Base-by-base conservation (phyloP, 2,797 vertebrate species). In the Chanos chanos region DNA sequence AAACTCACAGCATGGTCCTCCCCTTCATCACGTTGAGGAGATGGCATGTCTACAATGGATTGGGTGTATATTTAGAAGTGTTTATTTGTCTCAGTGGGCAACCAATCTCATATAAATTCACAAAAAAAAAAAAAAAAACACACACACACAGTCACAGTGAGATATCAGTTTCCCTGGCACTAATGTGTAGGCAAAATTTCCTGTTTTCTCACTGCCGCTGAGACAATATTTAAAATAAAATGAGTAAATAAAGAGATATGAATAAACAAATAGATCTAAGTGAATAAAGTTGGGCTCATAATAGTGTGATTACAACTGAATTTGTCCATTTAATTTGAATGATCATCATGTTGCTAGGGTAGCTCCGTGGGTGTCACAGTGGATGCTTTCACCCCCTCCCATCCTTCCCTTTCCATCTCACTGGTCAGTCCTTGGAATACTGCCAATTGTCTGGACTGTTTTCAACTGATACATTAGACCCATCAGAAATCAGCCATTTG, bases 51-150 rank as follows among this genome's bases (percentile, higher is more conserved):
- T 59, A 66, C 66, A 63, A 72, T 68, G 48, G 70, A 50, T 30
- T 36, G 55, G 49, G 54, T 68, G 74, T 68, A 68, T 69, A 68
- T 62, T 71, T 71, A 66, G 51, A 76, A 68, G 49, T 44, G 57
- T 59, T 19, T 60, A 47, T 66, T 61, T 53, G 45, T 69, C 69
- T 63, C 68, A 48, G 57, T 47, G 52, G 65, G 62, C 53, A 50
- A 52, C 60, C 40, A 55, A 50, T 49, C 47, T 56, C 44, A 43
- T 21, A 8, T 59, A 3, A 27, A 6, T 47, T 18, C 27, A 54
- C 15, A 3, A 8, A 3, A 5, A 24, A 24, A 37, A 25, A 22
- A 24, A 7, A 18, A n/a, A 18, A 15, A 16, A 19, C 25, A 27
- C 9, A 47, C 22, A 33, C 45, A 40, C 28, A 25, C 57, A 52